phyloP scores from a whole-genome alignment of 64 coral and sea anemone species.

The Stichodactyla helianthus region DNA sequence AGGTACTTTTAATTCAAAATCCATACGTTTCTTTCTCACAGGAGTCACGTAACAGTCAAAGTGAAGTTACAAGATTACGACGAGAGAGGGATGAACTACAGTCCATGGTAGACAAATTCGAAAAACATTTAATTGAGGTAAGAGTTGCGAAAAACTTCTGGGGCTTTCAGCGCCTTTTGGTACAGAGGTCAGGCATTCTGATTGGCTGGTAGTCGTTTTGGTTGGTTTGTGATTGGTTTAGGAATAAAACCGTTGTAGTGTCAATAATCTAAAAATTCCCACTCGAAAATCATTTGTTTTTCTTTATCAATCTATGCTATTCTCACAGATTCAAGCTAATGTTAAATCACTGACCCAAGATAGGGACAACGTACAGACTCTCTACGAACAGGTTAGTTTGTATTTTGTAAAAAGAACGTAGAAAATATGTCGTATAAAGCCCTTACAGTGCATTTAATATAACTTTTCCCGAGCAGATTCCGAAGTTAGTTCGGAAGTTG shows the following conservation, averaged over 20 bases:
- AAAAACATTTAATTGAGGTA: slow-evolving; percentile 91
- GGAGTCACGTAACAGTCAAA: slow-evolving; percentile 56
- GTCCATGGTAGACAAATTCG: slow-evolving; percentile 88
- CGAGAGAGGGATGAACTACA: slow-evolving; percentile 92
- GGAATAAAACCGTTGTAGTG: not conserved
- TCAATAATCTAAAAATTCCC: not conserved
- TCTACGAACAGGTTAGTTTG: slow-evolving; percentile 90
- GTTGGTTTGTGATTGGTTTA: not conserved
- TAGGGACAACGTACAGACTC: slow-evolving; percentile 87
- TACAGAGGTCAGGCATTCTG: not conserved
- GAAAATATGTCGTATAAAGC: too few relatives aligned
- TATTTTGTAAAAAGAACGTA: not conserved
- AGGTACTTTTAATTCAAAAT: not conserved
- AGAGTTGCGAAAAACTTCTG: not conserved
- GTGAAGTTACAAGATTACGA: slow-evolving; percentile 73
- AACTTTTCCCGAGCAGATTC: too few relatives aligned
- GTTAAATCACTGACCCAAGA: slow-evolving; percentile 89
- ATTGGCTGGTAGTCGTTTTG: not conserved
- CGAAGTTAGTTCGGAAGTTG: too few relatives aligned
- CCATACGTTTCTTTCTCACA: not conserved
- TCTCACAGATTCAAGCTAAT: slow-evolving; percentile 77
- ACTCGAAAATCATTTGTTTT: not conserved
- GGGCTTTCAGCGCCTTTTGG: not conserved
- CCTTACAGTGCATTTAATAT: too few relatives aligned
- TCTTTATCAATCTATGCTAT: not conserved